Conservation (phyloP, 2,113 vertebrate genomes). For the Pristiophorus japonicus region DNA sequence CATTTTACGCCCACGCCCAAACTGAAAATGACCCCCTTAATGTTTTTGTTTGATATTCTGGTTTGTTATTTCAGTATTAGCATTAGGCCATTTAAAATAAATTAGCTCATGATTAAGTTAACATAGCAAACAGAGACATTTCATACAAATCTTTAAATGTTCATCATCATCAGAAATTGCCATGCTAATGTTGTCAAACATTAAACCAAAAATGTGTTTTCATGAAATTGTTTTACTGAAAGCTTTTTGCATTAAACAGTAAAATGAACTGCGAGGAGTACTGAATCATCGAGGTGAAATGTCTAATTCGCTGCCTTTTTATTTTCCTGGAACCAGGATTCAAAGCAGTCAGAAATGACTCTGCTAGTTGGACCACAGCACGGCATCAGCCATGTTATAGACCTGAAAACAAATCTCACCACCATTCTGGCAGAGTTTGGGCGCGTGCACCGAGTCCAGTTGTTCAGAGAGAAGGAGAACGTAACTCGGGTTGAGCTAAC, state of each 20-base stretch:
- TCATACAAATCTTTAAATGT: background rate
- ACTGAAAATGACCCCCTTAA: background rate
- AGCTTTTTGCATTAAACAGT: background rate
- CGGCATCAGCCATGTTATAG: constrained; percentile 95
- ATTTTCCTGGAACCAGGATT: constrained; percentile 61
- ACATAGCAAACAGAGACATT: background rate
- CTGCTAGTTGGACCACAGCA: constrained; percentile 91
- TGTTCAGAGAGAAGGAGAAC: constrained; percentile 88
- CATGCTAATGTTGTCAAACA: background rate
- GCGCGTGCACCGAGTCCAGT: constrained; percentile 90
- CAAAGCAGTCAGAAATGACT: constrained; percentile 87
- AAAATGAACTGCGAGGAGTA: background rate
- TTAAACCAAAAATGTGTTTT: background rate
- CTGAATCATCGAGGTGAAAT: background rate
- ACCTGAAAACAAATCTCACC: constrained; percentile 96
- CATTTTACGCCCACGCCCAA: background rate
- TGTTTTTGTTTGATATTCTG: background rate
- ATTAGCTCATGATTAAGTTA: background rate
- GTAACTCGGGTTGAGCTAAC: constrained; percentile 90
- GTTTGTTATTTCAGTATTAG: background rate
- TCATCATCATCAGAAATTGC: background rate
- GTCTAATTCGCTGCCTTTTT: background rate
- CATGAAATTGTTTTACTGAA: background rate
- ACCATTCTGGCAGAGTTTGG: constrained; percentile 93
- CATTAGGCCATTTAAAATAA: background rate